Conservation (phyloP, 2,797 vertebrate genomes). For the Rallus crepitans region DNA sequence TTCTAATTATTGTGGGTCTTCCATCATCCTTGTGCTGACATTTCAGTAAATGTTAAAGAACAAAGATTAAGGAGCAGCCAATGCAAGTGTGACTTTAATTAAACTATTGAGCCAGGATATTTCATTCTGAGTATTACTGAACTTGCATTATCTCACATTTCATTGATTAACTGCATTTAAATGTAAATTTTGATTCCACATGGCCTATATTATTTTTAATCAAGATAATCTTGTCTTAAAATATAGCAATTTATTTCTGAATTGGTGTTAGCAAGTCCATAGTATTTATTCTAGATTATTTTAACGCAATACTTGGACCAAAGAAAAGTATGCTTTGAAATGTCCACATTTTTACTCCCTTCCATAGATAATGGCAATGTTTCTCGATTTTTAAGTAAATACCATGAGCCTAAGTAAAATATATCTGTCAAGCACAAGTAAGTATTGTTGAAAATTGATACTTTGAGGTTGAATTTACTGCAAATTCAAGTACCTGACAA, state of each 20-base stretch:
- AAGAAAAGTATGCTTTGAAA: neutral
- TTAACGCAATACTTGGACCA: neutral
- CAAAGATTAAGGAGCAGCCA: neutral
- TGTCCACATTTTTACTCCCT: neutral
- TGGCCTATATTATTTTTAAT: neutral
- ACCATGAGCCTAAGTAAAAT: neutral
- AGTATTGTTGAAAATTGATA: neutral
- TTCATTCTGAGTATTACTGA: conserved; percentile 13
- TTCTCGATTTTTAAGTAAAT: neutral
- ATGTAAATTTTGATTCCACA: neutral
- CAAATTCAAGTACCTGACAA: neutral
- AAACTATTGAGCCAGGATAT: neutral
- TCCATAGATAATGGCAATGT: neutral
- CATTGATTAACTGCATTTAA: neutral
- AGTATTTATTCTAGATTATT: neutral
- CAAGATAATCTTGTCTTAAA: neutral
- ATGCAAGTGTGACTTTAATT: conserved; percentile 36
- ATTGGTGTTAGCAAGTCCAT: neutral
- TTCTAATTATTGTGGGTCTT: neutral
- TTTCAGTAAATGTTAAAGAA: neutral
- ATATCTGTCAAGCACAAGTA: neutral
- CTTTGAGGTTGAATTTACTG: neutral
- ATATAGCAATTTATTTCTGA: neutral
- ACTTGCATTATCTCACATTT: conserved; percentile 6
- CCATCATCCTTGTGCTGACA: neutral